A percentile compares a stretch with the other conserved stretches of the same genome.
These are phyloP conservation scores for Hepsetus odoe DNA, from an alignment of 2,113 vertebrate species.

Conservation along the genomic window DNA sequence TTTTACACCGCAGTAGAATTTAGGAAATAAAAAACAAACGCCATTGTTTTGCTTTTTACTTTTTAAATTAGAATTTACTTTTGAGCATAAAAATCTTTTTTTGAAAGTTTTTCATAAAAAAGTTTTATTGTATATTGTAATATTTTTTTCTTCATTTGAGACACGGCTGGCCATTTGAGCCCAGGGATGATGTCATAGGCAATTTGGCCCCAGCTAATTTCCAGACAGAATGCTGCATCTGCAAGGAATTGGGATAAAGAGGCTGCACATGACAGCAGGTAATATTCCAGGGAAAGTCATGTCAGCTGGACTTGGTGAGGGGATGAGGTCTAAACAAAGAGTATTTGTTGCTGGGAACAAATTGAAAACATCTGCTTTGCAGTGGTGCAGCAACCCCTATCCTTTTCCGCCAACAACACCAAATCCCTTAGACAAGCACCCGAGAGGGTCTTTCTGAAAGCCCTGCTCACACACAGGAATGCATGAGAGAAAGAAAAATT, in stretches of 20 bases:
- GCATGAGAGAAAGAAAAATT: conserved; percentile 4
- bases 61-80: too few relatives aligned
- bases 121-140: too few relatives aligned
- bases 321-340: conserved; percentile 69
- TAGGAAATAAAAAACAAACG: too few relatives aligned
- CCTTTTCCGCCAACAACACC: conserved; percentile 15
- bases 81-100: too few relatives aligned
- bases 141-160: conserved; percentile 29
- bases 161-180: neutral
- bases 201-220: conserved; percentile 28
- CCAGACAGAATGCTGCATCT: conserved; percentile 36
- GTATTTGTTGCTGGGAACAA: conserved; percentile 68
- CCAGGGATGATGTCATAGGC: conserved; percentile 8
- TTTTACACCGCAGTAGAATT: too few relatives aligned
- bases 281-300: conserved; percentile 36
- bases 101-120: too few relatives aligned
- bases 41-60: too few relatives aligned
- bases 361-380: conserved; percentile 75
- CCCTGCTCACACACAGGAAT: conserved; percentile 14
- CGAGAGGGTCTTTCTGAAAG: conserved; percentile 18
- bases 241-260: conserved; percentile 14
- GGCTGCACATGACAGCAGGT: conserved; percentile 36
- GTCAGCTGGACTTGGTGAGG: neutral
- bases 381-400: conserved; percentile 59
- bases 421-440: conserved; percentile 3